Base-by-base conservation (phyloP, 1,140 invertebrate species). In the Ephestia elutella region DNA sequence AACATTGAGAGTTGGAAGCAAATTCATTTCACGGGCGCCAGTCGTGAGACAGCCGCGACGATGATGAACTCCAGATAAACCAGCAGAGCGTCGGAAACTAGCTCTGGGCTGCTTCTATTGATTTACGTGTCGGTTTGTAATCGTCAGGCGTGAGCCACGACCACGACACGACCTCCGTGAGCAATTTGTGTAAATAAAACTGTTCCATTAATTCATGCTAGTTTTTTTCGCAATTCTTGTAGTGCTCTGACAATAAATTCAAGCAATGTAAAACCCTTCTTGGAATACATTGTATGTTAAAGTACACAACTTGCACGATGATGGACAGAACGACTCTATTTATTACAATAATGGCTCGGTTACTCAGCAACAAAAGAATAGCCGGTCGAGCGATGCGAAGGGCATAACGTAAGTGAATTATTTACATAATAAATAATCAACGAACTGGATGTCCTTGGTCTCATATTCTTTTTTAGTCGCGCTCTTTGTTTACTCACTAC, bases 81-180 rank as follows among this genome's bases (percentile, higher is more conserved):
- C 50, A 51, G 48, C 28, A 62, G 53, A 20, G 51, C 28, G 20
- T 38, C 19, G 50, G 54, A 35, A 54, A 59, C 58, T 60, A 61
- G 60, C 61, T 30, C 51, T 51, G 54, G 54, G 62, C 28, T 44
- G 35, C 58, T 62, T 21, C 59, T 56, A 62, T 62, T 66, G 54
- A 66, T 62, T 66, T 62, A 66, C 35, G 21, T 28, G 28, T 11
- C 38, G 28, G 59, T 58, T 38, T 51, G 59, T 25, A 25, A 53
- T 53, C 50, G 59, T 59, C 62, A 58, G 55, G 61, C 57, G 60
- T 66, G 64, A 58, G 56, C 55, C 56, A 62, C 64, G 64, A 60
- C 55, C 56, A 62, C 60, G 64, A 60, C 59, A 57, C 64, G 60
- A 53, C 18, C 20, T 53, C 21, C 50, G 50, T 53, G 50, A 53